Conservation (phyloP, 2,797 vertebrate species). For the Clarias fuscus region DNA sequence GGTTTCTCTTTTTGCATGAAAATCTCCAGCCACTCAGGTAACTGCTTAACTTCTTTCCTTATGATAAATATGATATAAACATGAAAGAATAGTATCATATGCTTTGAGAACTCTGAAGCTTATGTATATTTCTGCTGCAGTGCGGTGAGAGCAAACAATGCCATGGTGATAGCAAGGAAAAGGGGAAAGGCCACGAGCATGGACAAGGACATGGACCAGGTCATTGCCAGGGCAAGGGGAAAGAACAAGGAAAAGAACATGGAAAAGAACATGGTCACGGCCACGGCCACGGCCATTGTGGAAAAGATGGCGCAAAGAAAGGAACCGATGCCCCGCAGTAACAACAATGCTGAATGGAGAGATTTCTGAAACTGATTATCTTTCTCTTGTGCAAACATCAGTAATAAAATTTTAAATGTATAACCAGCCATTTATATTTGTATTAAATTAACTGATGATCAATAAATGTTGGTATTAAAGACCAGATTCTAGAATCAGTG, state of each 20-base stretch:
- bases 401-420: too few relatives aligned
- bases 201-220: not conserved
- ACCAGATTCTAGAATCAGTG: too few relatives aligned
- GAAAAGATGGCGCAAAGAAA: too few relatives aligned
- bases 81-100: not conserved
- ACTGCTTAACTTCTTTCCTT: not conserved
- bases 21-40: not conserved
- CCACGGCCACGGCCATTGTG: too few relatives aligned
- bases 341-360: too few relatives aligned
- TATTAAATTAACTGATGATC: too few relatives aligned
- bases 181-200: constrained; percentile 8
- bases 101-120: not conserved
- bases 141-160: not conserved
- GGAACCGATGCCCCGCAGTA: too few relatives aligned
- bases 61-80: not conserved
- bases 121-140: not conserved
- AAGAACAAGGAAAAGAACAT: not conserved
- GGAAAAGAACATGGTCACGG: too few relatives aligned
- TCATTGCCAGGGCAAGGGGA: not conserved
- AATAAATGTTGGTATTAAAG: too few relatives aligned
- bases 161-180: not conserved
- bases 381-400: too few relatives aligned
- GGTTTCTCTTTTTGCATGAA: constrained; percentile 7
- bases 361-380: too few relatives aligned
- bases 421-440: too few relatives aligned